phyloP scores from a whole-genome alignment of 2,113 vertebrate species.

The Lepisosteus osseus region DNA sequence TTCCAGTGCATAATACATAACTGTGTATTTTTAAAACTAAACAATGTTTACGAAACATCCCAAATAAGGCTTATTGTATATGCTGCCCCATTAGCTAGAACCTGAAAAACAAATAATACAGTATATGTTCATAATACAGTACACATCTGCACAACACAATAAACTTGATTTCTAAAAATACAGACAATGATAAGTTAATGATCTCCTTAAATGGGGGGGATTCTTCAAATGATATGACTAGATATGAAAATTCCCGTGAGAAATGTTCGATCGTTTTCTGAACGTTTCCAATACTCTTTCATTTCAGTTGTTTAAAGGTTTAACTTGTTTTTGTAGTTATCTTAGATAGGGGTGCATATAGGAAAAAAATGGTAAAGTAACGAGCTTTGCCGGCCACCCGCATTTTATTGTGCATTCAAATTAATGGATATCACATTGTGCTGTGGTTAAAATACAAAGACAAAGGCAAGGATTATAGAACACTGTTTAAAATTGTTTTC shows the following conservation, averaged over 20 bases:
- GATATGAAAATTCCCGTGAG: constrained; percentile 23
- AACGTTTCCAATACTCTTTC: constrained; percentile 20
- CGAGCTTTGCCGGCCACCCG: constrained; percentile 63
- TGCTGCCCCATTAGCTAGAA: too few species aligned
- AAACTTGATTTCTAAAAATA: too few species aligned
- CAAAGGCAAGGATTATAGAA: constrained; percentile 32
- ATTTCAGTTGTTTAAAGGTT: constrained; percentile 46
- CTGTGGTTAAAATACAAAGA: constrained; percentile 50
- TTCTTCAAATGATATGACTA: too few species aligned
- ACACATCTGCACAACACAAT: too few species aligned
- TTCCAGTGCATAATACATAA: too few species aligned
- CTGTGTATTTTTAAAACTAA: too few species aligned
- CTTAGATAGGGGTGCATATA: constrained; percentile 46
- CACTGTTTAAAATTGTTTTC: constrained; percentile 44
- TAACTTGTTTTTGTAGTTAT: constrained; percentile 44
- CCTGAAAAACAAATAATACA: too few species aligned
- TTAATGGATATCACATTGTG: constrained; percentile 65
- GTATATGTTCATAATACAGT: too few species aligned
- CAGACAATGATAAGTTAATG: too few species aligned
- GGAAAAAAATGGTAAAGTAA: constrained; percentile 45
- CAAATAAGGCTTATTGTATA: too few species aligned
- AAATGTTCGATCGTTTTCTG: constrained; percentile 23
- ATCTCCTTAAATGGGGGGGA: too few species aligned
- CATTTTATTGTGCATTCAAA: constrained; percentile 63
- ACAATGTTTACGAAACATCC: too few species aligned